Percentiles rank a stretch among this genome's conserved stretches.
These are phyloP conservation scores for Setophaga petechia DNA, from an alignment of 2,113 vertebrate genomes.

Conservation along the genomic window DNA sequence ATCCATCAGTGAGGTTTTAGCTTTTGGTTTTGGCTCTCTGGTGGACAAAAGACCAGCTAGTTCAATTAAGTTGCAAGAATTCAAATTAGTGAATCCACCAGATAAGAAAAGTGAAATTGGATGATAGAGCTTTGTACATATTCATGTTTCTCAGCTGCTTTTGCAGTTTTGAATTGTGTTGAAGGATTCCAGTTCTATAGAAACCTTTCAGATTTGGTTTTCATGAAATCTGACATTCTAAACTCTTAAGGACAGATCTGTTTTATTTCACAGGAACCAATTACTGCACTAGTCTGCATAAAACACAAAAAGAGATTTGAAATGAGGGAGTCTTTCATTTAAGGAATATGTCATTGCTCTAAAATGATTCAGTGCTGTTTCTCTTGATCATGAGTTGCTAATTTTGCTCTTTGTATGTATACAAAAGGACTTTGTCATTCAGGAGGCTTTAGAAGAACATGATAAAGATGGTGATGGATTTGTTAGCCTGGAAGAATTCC, in stretches of 20 bases:
- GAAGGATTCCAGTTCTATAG: not conserved
- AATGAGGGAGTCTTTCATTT: not conserved
- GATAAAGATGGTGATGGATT: conserved; percentile 89
- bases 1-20: not conserved
- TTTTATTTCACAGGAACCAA: not conserved
- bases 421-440: conserved; percentile 91
- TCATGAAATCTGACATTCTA: not conserved
- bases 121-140: not conserved
- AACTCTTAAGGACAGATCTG: not conserved
- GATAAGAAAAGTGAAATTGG: not conserved
- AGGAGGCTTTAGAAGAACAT: conserved; percentile 92
- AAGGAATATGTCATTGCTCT: not conserved
- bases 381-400: not conserved
- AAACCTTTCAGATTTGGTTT: not conserved
- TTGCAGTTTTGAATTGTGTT: not conserved
- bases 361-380: not conserved
- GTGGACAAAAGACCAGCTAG: not conserved
- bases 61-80: not conserved
- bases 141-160: not conserved
- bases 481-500: conserved; percentile 91
- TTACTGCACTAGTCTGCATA: not conserved
- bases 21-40: not conserved
- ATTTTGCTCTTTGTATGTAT: not conserved
- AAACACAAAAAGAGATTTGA: not conserved
- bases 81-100: not conserved